A percentile compares a stretch with the other conserved stretches of the same genome.
Conservation (phyloP, 2,113 vertebrate genomes). For the Ictalurus furcatus region DNA sequence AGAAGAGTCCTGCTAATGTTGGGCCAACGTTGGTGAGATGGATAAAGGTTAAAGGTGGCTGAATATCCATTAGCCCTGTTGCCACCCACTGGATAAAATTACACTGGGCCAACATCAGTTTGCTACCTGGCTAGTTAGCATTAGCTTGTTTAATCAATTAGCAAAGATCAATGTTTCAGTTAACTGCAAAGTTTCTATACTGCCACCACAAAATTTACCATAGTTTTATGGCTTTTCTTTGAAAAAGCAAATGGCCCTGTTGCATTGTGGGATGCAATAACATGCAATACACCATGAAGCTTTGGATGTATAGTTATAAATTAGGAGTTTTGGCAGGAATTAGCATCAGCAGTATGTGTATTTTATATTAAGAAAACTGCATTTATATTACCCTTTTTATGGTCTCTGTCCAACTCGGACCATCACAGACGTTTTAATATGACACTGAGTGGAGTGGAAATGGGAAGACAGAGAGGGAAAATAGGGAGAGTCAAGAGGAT, state of each 20-base stretch:
- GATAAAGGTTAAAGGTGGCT: neutral
- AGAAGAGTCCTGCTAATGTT: neutral
- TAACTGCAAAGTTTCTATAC: neutral
- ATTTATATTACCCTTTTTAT: neutral
- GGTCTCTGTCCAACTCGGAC: neutral
- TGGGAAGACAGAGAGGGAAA: neutral
- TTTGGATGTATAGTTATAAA: neutral
- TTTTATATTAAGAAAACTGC: neutral
- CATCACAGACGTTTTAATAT: neutral
- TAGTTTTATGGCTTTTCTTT: neutral
- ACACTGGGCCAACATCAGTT: neutral
- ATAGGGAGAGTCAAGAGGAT: constrained; percentile 5
- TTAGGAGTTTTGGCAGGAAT: neutral
- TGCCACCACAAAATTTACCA: neutral
- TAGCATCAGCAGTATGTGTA: neutral
- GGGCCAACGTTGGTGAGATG: neutral
- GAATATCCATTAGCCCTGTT: neutral
- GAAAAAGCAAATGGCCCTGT: neutral
- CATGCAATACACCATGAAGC: neutral
- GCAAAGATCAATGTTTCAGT: neutral
- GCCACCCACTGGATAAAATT: neutral
- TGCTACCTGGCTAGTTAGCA: neutral
- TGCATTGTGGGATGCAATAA: neutral
- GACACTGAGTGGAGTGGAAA: neutral
- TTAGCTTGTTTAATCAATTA: neutral